Percentiles rank a stretch among this genome's conserved stretches.
phyloP scores from a whole-genome alignment of 2,888 invertebrate genomes.

The Leucozona laternaria region DNA sequence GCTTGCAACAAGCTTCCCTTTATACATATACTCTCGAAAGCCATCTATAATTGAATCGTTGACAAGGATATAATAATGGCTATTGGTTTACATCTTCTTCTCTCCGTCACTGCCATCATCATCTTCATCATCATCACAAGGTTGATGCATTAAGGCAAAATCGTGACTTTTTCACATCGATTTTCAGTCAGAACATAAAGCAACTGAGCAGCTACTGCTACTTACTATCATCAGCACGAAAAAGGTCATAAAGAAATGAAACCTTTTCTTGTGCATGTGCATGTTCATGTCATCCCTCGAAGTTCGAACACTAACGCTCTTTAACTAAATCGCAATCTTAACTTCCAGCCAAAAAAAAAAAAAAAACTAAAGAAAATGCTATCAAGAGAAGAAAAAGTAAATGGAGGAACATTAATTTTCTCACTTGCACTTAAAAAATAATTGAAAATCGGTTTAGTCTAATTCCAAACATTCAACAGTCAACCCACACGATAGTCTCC shows the following conservation, averaged over 20 bases:
- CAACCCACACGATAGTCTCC: constrained; percentile 37
- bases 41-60: constrained; percentile 69
- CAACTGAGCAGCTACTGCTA: neutral
- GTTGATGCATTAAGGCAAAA: constrained; percentile 38
- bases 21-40: neutral
- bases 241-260: constrained; percentile 49
- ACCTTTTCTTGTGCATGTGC: constrained; percentile 30
- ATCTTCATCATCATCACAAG: constrained; percentile 7
- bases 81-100: constrained; percentile 49
- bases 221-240: constrained; percentile 12
- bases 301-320: neutral
- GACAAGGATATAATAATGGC: constrained; percentile 65
- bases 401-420: constrained; percentile 48
- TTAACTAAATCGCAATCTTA: neutral
- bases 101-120: constrained; percentile 5
- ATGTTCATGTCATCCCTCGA: constrained; percentile 7
- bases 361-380: too few species aligned
- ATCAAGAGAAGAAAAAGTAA: constrained; percentile 4
- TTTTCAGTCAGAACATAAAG: constrained; percentile 11
- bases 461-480: constrained; percentile 69
- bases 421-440: constrained; percentile 53
- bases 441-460: constrained; percentile 67
- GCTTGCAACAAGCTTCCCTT: constrained; percentile 24
- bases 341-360: neutral
- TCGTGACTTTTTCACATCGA: constrained; percentile 45